Percentiles rank a stretch among this genome's conserved stretches.
These are phyloP conservation scores for Mythimna lalbum DNA, from an alignment of 2,888 invertebrate genomes.

Conservation along the genomic window DNA sequence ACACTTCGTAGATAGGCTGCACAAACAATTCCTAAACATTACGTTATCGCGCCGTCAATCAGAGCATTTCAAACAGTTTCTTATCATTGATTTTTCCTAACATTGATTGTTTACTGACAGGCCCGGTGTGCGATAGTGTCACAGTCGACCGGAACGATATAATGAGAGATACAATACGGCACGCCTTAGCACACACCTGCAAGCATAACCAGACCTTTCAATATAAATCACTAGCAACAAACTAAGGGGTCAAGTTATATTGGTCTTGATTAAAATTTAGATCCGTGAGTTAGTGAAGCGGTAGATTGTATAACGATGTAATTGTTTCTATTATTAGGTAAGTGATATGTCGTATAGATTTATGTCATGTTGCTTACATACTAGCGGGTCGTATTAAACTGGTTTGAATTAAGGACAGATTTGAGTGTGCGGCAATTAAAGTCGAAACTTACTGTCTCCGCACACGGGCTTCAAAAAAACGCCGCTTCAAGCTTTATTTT, in stretches of 20 bases:
- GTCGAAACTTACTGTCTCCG: too few relatives aligned
- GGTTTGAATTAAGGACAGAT: slow-evolving; percentile 44
- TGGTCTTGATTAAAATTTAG: slow-evolving; percentile 59
- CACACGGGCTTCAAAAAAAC: too few relatives aligned
- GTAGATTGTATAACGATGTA: slow-evolving; percentile 66
- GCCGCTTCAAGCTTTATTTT: too few relatives aligned
- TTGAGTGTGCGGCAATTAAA: slow-evolving; percentile 28
- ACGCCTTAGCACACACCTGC: slow-evolving; percentile 70
- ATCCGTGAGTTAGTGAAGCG: slow-evolving; percentile 57
- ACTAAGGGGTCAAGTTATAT: slow-evolving; percentile 43
- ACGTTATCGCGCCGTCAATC: slow-evolving; percentile 61
- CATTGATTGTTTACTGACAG: slow-evolving; percentile 74
- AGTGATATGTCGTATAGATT: slow-evolving; percentile 58
- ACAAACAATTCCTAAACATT: slow-evolving; percentile 56
- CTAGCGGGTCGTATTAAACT: slow-evolving; percentile 24
- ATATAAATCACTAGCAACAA: not conserved
- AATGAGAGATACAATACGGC: slow-evolving; percentile 77
- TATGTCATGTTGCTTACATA: slow-evolving; percentile 40
- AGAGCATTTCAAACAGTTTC: slow-evolving; percentile 55
- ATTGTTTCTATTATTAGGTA: slow-evolving; percentile 63
- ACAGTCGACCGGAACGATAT: slow-evolving; percentile 78
- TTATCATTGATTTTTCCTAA: slow-evolving; percentile 67
- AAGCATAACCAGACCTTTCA: slow-evolving; percentile 60
- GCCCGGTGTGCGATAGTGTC: slow-evolving; percentile 70
- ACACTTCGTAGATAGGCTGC: slow-evolving; percentile 45